These are phyloP conservation scores for Stegophylla sp. DNA, from an alignment of 2,888 invertebrate genomes.

Conservation along the genomic window DNA sequence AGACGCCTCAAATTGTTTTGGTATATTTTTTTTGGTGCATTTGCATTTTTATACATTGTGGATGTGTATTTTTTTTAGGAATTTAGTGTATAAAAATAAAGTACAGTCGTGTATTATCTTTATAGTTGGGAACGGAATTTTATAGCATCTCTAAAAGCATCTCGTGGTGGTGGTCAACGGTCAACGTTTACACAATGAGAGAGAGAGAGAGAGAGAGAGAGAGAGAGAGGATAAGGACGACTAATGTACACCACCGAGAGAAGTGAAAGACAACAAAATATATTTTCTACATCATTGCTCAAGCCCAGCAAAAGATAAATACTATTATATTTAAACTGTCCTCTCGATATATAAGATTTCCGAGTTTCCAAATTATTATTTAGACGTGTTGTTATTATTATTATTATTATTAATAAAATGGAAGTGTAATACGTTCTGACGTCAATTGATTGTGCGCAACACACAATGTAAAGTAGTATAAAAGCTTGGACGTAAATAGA, in stretches of 20 bases:
- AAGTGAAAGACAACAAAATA: slow-evolving; percentile 32
- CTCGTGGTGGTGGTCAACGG: slow-evolving; percentile 8
- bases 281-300: slow-evolving; percentile 38
- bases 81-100: background rate
- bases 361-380: slow-evolving; percentile 41
- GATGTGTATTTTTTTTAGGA: too few relatives aligned
- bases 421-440: slow-evolving; percentile 45
- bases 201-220: too few relatives aligned
- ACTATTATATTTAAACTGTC: slow-evolving; percentile 37
- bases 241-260: slow-evolving; percentile 33
- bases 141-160: slow-evolving; percentile 23
- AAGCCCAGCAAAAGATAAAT: slow-evolving; percentile 24
- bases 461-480: slow-evolving; percentile 51
- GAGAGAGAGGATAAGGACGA: slow-evolving; percentile 42
- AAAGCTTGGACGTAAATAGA: slow-evolving; percentile 49
- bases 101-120: background rate
- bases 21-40: too few relatives aligned
- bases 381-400: too few relatives aligned
- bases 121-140: background rate
- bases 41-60: too few relatives aligned
- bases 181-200: background rate
- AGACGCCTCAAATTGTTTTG: too few relatives aligned
- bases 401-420: slow-evolving; percentile 57
- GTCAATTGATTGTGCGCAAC: slow-evolving; percentile 47
- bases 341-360: slow-evolving; percentile 20